phyloP scores from a whole-genome alignment of 2,797 vertebrate genomes.

The Synaphobranchus kaupii region DNA sequence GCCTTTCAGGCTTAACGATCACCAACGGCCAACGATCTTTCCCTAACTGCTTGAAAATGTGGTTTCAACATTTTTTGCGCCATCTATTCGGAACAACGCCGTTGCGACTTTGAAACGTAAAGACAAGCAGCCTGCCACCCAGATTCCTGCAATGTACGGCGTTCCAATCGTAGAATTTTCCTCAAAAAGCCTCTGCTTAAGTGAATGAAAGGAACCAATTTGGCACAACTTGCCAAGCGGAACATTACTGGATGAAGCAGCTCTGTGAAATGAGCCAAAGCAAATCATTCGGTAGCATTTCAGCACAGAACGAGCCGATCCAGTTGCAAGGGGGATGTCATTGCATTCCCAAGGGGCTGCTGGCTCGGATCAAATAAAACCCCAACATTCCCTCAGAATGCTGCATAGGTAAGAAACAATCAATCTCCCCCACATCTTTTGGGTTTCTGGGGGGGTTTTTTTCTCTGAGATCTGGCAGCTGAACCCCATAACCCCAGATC shows the following conservation, averaged over 20 bases:
- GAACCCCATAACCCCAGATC: not conserved
- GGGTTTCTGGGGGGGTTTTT: not conserved
- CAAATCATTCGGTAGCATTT: not conserved
- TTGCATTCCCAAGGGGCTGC: not conserved
- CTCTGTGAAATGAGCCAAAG: not conserved
- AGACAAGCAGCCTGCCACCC: not conserved
- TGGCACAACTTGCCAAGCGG: not conserved
- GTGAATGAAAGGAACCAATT: not conserved
- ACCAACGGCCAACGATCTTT: not conserved
- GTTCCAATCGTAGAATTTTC: no score
- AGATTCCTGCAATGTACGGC: not conserved
- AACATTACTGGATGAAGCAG: not conserved
- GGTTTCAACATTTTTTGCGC: not conserved
- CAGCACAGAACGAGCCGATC: not conserved
- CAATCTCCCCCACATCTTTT: not conserved
- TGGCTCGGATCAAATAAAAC: not conserved
- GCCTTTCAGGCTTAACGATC: no score
- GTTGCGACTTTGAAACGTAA: not conserved
- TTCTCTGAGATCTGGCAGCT: no score
- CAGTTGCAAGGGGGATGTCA: not conserved
- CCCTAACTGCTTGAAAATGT: not conserved
- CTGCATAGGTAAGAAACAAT: not conserved
- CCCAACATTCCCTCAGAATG: not conserved
- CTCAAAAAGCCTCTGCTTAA: not conserved
- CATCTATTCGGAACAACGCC: not conserved